Evolutionary conservation across 2,888 invertebrate genomes (phyloP), one percentile per base, ranked within the genome.

Genomic region (Sepioteuthis lessoniana): DNA sequence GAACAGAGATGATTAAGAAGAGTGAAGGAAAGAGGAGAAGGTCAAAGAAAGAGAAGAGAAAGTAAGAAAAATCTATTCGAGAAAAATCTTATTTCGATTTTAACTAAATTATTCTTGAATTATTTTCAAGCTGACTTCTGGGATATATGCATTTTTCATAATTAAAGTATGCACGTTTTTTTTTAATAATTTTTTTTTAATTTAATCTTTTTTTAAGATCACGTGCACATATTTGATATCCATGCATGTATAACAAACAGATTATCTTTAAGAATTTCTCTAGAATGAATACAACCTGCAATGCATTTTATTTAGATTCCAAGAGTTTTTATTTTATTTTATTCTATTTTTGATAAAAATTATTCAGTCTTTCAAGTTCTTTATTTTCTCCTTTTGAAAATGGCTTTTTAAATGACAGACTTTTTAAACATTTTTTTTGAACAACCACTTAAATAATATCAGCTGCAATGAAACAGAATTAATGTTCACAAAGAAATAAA

Each of bases 401-500:
- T 19, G n/a, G n/a, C 2, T 76, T 76, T 76, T 76, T 76, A 76
- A 35, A 76, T 76, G n/a, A 35, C 2, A 35, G 13, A 16, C 35
- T 76, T 35, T 35, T n/a, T 35, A 0, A 42, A 42, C 7, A 13
- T 7, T 10, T 31, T 13, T 76, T 31, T 28, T 10, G 10, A 76
- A 35, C 76, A 76, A 76, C n/a, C 35, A 76, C 76, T 76, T 76
- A 35, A 76, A 76, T 76, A 76, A 76, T n/a, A 76, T 76, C 76
- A 76, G n/a, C 76, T 76, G 76, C 76, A 76, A 35, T 35, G n/a
- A 35, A 76, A 76, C 19, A 76, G 76, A 76, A 76, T 76, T 76
- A 76, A 76, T 76, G n/a, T 76, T 76, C 76, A 76, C 76, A 76
- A 76, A 76, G 76, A n/a, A 76, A 76, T n/a, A 76, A 76, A 35